phyloP scores from a whole-genome alignment of 2,113 vertebrate genomes.

The Cebus imitator region DNA sequence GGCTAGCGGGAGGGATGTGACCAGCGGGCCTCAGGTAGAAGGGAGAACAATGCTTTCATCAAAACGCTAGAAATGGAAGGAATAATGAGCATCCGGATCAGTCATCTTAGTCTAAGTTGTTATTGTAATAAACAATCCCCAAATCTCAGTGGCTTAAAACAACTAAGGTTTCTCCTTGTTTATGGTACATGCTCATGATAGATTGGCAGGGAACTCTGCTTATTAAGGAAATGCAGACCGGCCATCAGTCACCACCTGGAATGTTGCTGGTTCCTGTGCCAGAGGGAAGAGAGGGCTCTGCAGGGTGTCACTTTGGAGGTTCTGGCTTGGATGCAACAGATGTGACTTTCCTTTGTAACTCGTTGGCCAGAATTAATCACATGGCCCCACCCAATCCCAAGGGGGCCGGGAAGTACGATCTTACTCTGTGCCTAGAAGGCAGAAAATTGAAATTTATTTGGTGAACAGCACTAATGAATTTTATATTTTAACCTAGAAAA shows the following conservation, averaged over 20 bases:
- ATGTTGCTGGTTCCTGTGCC: neutral
- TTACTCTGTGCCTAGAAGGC: neutral
- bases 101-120: neutral
- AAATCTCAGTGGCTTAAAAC: neutral
- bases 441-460: neutral
- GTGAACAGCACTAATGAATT: neutral
- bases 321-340: neutral
- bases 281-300: neutral
- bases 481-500: neutral
- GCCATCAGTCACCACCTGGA: neutral
- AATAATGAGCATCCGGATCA: neutral
- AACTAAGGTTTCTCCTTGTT: neutral
- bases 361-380: neutral
- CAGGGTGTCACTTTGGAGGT: neutral
- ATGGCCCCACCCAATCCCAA: neutral
- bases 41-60: neutral
- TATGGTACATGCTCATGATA: fast-evolving
- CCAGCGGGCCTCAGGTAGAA: neutral
- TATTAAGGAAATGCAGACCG: neutral
- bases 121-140: neutral
- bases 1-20: neutral
- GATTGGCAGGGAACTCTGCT: neutral
- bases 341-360: neutral
- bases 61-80: neutral
- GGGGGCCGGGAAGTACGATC: neutral